A percentile compares a stretch with the other conserved stretches of the same genome.
Conservation (phyloP, 2,797 vertebrate genomes). For the Schizopygopsis malacanthus region DNA sequence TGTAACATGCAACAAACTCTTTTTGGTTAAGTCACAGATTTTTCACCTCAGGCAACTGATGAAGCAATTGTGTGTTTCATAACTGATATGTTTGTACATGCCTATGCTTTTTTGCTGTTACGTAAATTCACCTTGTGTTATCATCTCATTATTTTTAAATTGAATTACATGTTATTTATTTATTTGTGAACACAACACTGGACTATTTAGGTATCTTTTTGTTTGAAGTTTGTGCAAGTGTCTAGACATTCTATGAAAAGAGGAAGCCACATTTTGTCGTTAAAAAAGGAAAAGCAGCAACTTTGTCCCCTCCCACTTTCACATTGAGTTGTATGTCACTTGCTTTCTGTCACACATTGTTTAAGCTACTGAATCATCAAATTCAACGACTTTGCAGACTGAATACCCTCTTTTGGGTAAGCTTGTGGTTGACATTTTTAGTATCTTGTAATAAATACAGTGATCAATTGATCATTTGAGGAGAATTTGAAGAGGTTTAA, state of each 20-base stretch:
- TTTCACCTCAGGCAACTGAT: slow-evolving; percentile 11
- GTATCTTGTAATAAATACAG: not conserved
- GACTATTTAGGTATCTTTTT: not conserved
- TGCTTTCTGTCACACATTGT: slow-evolving; percentile 3
- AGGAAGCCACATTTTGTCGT: slow-evolving; percentile 29
- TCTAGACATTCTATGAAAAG: slow-evolving; percentile 37
- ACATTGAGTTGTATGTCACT: slow-evolving; percentile 12
- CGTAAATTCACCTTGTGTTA: slow-evolving; percentile 2
- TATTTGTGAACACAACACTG: not conserved
- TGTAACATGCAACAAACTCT: not conserved
- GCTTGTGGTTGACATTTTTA: not conserved
- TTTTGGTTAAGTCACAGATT: slow-evolving; percentile 6
- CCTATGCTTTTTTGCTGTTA: slow-evolving; percentile 10
- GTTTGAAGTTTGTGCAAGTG: slow-evolving; percentile 1
- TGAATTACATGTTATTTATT: not conserved
- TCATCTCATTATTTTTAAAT: not conserved
- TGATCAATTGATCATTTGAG: not conserved
- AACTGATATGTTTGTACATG: slow-evolving; percentile 49
- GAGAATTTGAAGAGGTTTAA: not conserved
- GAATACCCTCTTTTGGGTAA: slow-evolving; percentile 8
- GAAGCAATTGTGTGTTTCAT: slow-evolving; percentile 29
- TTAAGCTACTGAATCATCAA: not conserved
- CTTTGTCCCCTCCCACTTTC: slow-evolving; percentile 17
- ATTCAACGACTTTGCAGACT: slow-evolving; percentile 6
- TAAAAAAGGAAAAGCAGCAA: slow-evolving; percentile 8